Conservation (phyloP, 2,797 vertebrate genomes). For the Eulemur rubriventer region DNA sequence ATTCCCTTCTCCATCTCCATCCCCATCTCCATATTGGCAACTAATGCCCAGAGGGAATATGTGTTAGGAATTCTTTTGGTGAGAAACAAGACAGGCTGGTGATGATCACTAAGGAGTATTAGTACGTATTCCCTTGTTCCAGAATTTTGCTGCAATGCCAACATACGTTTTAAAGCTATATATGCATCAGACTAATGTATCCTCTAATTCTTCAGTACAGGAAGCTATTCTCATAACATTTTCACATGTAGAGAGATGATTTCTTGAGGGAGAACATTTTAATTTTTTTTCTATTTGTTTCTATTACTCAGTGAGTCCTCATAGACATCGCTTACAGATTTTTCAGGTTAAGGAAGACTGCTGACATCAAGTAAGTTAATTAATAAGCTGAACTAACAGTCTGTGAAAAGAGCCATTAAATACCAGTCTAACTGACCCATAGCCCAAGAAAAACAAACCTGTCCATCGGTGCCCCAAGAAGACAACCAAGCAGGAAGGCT, state of each 20-base stretch:
- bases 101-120: neutral
- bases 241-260: conserved; percentile 32
- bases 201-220: neutral
- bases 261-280: neutral
- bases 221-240: neutral
- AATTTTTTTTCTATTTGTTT: conserved; percentile 41
- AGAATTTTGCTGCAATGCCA: neutral
- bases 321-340: conserved; percentile 22
- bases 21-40: neutral
- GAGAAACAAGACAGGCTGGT: neutral
- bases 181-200: neutral
- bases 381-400: conserved; percentile 71
- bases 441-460: conserved; percentile 66
- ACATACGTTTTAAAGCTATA: neutral
- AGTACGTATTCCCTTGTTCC: neutral
- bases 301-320: conserved; percentile 19
- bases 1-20: too few relatives aligned
- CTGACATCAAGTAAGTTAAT: conserved; percentile 64
- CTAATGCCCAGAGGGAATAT: neutral
- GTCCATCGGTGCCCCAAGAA: neutral
- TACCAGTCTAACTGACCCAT: conserved; percentile 70
- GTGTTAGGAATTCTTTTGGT: neutral
- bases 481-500: conserved; percentile 10
- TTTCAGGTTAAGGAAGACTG: conserved; percentile 43
- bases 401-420: conserved; percentile 74